Conservation (phyloP, 2,113 vertebrate species). For the Leuciscus idus region DNA sequence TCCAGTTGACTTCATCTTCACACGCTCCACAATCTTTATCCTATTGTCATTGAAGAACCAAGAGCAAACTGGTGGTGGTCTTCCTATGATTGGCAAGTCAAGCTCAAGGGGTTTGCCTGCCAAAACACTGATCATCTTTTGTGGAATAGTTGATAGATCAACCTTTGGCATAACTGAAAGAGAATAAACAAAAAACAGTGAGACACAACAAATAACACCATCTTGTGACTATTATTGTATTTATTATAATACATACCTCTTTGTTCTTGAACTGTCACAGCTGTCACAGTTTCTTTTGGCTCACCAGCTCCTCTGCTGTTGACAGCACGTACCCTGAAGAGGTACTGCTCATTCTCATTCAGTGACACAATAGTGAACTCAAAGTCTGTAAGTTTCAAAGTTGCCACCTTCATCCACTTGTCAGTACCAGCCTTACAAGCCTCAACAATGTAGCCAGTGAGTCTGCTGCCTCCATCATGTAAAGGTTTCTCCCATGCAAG, state of each 20-base stretch:
- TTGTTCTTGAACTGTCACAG: slow-evolving; percentile 90
- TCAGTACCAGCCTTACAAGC: slow-evolving; percentile 93
- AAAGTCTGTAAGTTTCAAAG: slow-evolving; percentile 85
- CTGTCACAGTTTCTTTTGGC: slow-evolving; percentile 89
- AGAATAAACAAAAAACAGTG: not conserved
- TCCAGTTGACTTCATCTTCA: slow-evolving; percentile 85
- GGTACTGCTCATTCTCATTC: slow-evolving; percentile 93
- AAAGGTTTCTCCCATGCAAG: slow-evolving; percentile 97
- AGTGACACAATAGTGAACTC: slow-evolving; percentile 92
- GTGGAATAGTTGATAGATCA: slow-evolving; percentile 89
- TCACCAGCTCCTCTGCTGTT: slow-evolving; percentile 93
- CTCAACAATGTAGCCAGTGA: slow-evolving; percentile 91
- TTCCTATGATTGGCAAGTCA: slow-evolving; percentile 86
- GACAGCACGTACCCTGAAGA: slow-evolving; percentile 91
- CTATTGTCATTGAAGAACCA: slow-evolving; percentile 91
- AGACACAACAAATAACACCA: not conserved
- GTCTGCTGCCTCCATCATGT: slow-evolving; percentile 93
- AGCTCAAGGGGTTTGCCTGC: slow-evolving; percentile 92
- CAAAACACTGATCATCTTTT: slow-evolving; percentile 88
- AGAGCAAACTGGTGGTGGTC: slow-evolving; percentile 88
- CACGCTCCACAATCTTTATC: slow-evolving; percentile 86
- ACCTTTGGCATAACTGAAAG: slow-evolving; percentile 88
- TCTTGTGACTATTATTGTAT: not conserved
- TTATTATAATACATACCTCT: slow-evolving; percentile 80
- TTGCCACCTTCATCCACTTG: slow-evolving; percentile 95